A percentile compares a stretch with the other conserved stretches of the same genome.
phyloP scores from a whole-genome alignment of 2,797 vertebrate genomes.

The Poecilia picta region DNA sequence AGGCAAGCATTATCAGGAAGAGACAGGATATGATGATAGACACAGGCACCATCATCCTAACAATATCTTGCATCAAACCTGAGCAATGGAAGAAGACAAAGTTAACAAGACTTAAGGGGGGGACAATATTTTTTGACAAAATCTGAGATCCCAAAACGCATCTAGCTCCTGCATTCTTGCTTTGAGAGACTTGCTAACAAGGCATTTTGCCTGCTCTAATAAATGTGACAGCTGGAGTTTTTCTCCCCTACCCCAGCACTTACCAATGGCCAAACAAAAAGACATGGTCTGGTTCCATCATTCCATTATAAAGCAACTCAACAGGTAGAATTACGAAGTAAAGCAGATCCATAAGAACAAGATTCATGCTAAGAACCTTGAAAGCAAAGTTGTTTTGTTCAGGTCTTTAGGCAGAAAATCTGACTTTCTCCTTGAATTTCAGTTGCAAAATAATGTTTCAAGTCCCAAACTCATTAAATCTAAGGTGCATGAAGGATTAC shows the following conservation, averaged over 20 bases:
- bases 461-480: neutral
- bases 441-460: neutral
- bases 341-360: conserved; percentile 47
- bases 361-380: conserved; percentile 60
- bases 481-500: neutral
- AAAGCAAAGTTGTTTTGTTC: conserved; percentile 13
- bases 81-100: neutral
- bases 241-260: neutral
- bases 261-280: conserved; percentile 27
- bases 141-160: neutral
- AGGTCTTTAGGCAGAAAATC: neutral
- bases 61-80: neutral
- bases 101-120: neutral
- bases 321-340: conserved; percentile 37
- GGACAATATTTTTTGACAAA: neutral
- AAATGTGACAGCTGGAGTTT: neutral
- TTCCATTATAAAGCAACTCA: rapidly evolving
- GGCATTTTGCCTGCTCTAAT: neutral
- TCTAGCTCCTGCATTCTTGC: neutral
- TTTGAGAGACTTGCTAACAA: neutral
- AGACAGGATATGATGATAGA: conserved; percentile 36
- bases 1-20: conserved; percentile 61
- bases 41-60: neutral
- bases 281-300: rapidly evolving
- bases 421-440: too few species aligned